Evolutionary conservation across 2,888 invertebrate species (phyloP).

Genomic region (Luffia ferchaultella): DNA sequence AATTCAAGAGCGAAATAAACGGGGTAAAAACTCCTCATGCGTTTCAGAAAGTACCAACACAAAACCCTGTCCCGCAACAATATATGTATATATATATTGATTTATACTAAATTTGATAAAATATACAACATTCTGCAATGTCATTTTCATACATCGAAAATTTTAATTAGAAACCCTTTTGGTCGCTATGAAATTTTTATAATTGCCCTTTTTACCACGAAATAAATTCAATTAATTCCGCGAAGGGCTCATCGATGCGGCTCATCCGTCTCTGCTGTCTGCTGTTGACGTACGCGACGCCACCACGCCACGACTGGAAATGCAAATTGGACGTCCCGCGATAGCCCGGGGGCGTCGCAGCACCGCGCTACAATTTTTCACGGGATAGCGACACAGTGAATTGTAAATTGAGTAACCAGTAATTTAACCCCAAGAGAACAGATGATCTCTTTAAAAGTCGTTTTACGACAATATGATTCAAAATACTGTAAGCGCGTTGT

Average conservation of each 20-base stretch:
- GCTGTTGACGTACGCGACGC: constrained; percentile 50
- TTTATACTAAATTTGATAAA: background rate
- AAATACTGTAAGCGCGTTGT: too few species aligned
- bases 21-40: background rate
- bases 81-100: background rate
- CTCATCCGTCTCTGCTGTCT: constrained; percentile 55
- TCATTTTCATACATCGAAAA: background rate
- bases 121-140: background rate
- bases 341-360: too few species aligned
- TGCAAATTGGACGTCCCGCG: constrained; percentile 58
- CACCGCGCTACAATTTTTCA: constrained; percentile 45
- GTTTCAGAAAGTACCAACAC: background rate
- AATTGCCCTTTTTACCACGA: background rate
- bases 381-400: too few species aligned
- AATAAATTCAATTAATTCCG: constrained; percentile 16
- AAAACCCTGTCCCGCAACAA: background rate
- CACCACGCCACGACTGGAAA: constrained; percentile 57
- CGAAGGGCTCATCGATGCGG: constrained; percentile 13
- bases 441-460: too few species aligned
- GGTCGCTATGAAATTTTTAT: too few species aligned
- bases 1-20: background rate
- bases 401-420: too few species aligned
- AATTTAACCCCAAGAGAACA: too few species aligned
- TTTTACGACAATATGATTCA: too few species aligned
- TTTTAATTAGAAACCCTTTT: background rate